Evolutionary conservation across 2,888 invertebrate species (phyloP), one percentile per base, ranked within the genome.

Genomic region (Phyllotreta striolata): DNA sequence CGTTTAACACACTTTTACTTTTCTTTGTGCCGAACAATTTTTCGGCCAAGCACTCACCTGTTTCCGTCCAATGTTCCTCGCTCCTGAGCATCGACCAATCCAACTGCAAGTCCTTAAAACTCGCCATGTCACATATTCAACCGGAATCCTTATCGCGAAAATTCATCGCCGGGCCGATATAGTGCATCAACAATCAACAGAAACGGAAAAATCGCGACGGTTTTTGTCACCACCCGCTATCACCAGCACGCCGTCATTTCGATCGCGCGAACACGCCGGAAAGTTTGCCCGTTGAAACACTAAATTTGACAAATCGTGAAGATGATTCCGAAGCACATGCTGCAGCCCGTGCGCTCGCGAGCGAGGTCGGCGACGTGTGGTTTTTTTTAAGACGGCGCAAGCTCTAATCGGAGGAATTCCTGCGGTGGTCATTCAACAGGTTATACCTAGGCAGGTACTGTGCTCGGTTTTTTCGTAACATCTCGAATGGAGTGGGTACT

Each of bases 1-100:
- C n/a, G 12, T 6, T 49, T 49, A 49, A 35, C 35, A 49, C 49
- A 49, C 49, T 49, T 49, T 49, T 49, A 49, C 49, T 49, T 49
- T 49, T 35, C 35, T 4, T 49, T 10, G 6, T 49, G 4, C 24
- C 24, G 24, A 24, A 24, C 24, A 24, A 24, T 49, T 49, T 49
- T 49, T 49, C 6, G 35, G 10, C 24, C 24, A 24, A 24, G 24
- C 24, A 74, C 84, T 85, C 76, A 89, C 89, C 89, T 83, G 85
- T 83, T 37, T 82, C 75, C 38, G 87, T 86, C 88, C 88, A 88
- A 79, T 85, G 86, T 35, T 64, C 67, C 38, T 61, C 69, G 4
- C 47, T 86, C 77, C 86, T 86, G 62, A 89, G 83, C 78, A 85
- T 82, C 71, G 84, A 84, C 89, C 89, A 89, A 79, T 89, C 89